phyloP scores from a whole-genome alignment of 1,140 invertebrate genomes.

The Sycophaga agraensis region DNA sequence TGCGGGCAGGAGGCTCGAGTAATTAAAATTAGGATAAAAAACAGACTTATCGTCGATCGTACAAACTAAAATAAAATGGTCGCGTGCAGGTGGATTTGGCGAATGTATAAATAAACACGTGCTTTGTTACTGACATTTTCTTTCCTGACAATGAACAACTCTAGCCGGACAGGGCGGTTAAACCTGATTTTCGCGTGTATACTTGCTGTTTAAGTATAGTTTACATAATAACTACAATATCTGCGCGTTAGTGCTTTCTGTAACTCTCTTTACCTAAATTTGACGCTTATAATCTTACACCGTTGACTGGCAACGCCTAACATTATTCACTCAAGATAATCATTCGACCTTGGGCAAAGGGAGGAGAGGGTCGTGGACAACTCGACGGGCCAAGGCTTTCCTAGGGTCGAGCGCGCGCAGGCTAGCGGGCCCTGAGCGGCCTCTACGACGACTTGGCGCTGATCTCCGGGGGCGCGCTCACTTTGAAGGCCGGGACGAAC shows the following conservation, averaged over 20 bases:
- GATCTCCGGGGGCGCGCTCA: conserved; percentile 43
- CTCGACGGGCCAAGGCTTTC: conserved; percentile 38
- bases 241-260: too few relatives aligned
- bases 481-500: conserved; percentile 65
- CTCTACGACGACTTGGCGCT: conserved; percentile 53
- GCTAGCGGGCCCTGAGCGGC: too few relatives aligned
- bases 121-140: conserved; percentile 26
- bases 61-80: conserved; percentile 18
- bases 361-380: conserved; percentile 36
- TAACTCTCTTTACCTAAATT: conserved; percentile 38
- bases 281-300: conserved; percentile 40
- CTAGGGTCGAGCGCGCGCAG: conserved; percentile 3
- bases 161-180: conserved; percentile 23
- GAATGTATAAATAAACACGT: conserved; percentile 28
- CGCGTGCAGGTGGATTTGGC: conserved; percentile 14
- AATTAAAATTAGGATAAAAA: conserved; percentile 16
- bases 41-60: conserved; percentile 5
- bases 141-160: conserved; percentile 20
- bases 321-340: conserved; percentile 40
- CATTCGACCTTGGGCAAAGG: conserved; percentile 35
- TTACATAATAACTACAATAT: too few relatives aligned
- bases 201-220: conserved; percentile 21
- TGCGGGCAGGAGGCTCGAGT: conserved; percentile 16
- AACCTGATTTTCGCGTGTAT: conserved; percentile 23
- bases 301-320: conserved; percentile 43